Base-by-base conservation (phyloP, 2,113 vertebrate genomes). In the Semicossyphus pulcher region DNA sequence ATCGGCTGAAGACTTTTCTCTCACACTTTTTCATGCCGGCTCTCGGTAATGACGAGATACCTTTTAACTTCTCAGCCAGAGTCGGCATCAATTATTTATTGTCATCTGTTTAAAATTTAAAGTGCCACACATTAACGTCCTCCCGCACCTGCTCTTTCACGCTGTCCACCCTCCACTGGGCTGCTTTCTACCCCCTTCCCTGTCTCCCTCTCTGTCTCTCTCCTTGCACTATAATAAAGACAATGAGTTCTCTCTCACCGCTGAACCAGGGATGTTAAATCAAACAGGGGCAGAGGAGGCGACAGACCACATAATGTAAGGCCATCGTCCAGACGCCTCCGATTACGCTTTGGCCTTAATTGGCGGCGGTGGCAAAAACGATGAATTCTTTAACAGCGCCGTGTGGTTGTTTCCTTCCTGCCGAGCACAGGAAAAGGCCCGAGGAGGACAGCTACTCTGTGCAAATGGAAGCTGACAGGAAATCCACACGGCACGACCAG, bases 71-170 rank as follows among this genome's bases (percentile, higher is more conserved):
- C 90, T 84, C 92, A 92, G 90, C 91, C 91, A 79, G 91, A 93
- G 91, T 85, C 80, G 34, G 72, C 88, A 92, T 94, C 88, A 94
- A 94, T 94, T 89, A 94, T 94, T 93, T 82, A 94, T 83, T 69
- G 74, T 86, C 78, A 84, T 88, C 92, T 93, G 85, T 93, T 94
- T 92, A 94, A 94, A 94, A 91, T 93, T 94, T 94, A 94, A 93
- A 93, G 89, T 85, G 89, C 91, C 89, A 88, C 94, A 93, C 93
- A 94, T 93, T 94, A 93, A 89, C 84, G 91, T 91, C 91, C 91
- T 76, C 80, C 77, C 48, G 86, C 93, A 94, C 91, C 93, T 93
- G 90, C 91, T 92, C 92, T 92, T 93, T 94, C 89, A 91, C 88
- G 84, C 91, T 87, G 87, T 90, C 91, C 90, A 72, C 77, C 84